A percentile compares a stretch with the other conserved stretches of the same genome.
Evolutionary conservation across 2,888 invertebrate species (phyloP).

Genomic region (Drosophila percnosoma): DNA sequence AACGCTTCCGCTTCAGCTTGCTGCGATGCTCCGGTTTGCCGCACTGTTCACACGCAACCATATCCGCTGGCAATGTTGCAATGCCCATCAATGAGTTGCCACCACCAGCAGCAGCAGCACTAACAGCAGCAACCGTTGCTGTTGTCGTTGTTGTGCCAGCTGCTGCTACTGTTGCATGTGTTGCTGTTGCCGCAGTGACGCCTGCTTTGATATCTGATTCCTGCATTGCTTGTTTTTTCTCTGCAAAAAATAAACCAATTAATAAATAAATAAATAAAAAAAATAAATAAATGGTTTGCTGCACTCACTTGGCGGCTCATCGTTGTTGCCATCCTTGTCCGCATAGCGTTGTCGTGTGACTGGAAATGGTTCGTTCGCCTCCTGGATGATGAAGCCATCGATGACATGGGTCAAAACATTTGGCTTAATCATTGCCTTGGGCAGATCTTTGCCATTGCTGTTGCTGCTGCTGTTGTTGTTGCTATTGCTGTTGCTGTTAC

Average conservation of each 20-base stretch:
- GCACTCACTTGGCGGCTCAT: constrained; percentile 92
- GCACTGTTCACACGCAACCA: constrained; percentile 89
- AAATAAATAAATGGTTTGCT: background rate
- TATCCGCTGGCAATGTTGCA: constrained; percentile 72
- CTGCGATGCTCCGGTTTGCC: constrained; percentile 88
- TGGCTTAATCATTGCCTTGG: constrained; percentile 97
- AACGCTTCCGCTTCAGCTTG: constrained; percentile 91
- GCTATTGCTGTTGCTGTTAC: constrained; percentile 22
- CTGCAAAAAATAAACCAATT: constrained; percentile 52
- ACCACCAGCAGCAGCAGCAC: background rate
- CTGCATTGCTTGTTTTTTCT: constrained; percentile 81
- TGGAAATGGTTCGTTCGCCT: constrained; percentile 95
- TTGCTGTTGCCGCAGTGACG: constrained; percentile 3
- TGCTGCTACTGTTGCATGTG: constrained; percentile 14
- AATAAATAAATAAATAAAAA: background rate
- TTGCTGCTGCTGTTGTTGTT: constrained; percentile 55
- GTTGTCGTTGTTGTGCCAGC: constrained; percentile 15
- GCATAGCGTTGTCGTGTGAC: constrained; percentile 88
- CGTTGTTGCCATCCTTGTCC: constrained; percentile 87
- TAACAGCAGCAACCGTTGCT: constrained; percentile 4
- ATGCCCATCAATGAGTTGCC: constrained; percentile 14
- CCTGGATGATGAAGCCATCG: constrained; percentile 98
- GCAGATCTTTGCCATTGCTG: constrained; percentile 86
- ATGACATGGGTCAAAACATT: constrained; percentile 98
- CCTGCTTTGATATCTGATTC: constrained; percentile 68